Base-by-base conservation (phyloP, 2,797 vertebrate genomes). In the Paguma larvata region DNA sequence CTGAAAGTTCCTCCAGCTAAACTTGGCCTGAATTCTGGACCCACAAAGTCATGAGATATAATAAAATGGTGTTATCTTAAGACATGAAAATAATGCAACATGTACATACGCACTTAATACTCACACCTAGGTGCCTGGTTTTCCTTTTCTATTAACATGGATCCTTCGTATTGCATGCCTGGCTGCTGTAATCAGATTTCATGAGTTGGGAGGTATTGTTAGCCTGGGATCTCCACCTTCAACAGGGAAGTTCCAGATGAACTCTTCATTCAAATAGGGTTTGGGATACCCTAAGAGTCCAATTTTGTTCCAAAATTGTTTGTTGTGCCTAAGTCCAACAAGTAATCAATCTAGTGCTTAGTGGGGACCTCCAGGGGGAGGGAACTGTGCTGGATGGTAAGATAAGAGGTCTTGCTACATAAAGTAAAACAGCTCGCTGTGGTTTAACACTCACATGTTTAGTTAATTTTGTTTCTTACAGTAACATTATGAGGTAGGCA, bases 231-330 rank as follows among this genome's bases (percentile, higher is more conserved):
- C 48, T 85, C 34, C 38, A 15, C 63, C 32, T 78, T 72, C 53
- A 30, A 56, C 15, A 73, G 62, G 41, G 59, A 73, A 3, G 27
- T 23, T 51, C 48, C 80, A 86, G 77, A 67, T 41, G 65, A 94
- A 73, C 56, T 48, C 16, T 51, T 67, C n/a, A 51, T 85, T 89
- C 38, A 27, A 63, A 78, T 15, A 92, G 51, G 30, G 44, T 75
- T 91, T 83, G 53, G 62, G 32, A 44, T 80, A 85, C 12, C 32
- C 53, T 79, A 84, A 89, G 82, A 38, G 38, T 38, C 38, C n/a
- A 92, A 27, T 23, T 59, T 62, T 85, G 53, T 97, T 91, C 44
- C n/a, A n/a, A n/a, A n/a, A n/a, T n/a, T n/a, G n/a, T n/a, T n/a
- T n/a, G n/a, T n/a, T n/a, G n/a, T n/a, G 15, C 32, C 53, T 79